Percentiles rank a stretch among this genome's conserved stretches.
These are phyloP conservation scores for Avahi laniger DNA, from an alignment of 2,797 vertebrate genomes.

Conservation along the genomic window DNA sequence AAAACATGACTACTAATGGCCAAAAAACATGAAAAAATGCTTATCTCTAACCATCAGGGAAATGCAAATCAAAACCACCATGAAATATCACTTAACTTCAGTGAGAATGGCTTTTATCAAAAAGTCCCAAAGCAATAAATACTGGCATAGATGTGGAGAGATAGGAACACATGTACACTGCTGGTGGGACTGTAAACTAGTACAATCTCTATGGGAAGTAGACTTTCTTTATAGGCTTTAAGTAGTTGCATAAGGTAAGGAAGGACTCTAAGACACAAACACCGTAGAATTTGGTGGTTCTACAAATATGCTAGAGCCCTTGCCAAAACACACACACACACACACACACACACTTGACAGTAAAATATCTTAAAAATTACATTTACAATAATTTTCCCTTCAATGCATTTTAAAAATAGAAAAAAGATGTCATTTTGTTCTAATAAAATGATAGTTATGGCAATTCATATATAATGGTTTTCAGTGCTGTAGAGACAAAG, in stretches of 20 bases:
- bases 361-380: conserved; percentile 10
- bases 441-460: conserved; percentile 28
- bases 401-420: not conserved
- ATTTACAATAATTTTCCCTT: conserved; percentile 35
- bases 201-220: not conserved
- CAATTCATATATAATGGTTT: conserved; percentile 27
- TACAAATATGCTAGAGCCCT: conserved; percentile 12
- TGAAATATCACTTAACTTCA: no score
- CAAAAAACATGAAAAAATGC: no score
- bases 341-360: not conserved
- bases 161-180: no score
- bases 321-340: not conserved
- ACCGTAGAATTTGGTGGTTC: not conserved
- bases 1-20: no score
- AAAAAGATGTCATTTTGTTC: conserved; percentile 44
- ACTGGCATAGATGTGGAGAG: no score
- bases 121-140: no score
- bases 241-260: not conserved
- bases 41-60: no score
- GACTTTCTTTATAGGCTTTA: not conserved
- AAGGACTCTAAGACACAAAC: not conserved
- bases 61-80: no score
- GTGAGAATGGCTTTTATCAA: no score
- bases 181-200: no score
- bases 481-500: not conserved